These are phyloP conservation scores for Ephydatia muelleri DNA, from an alignment of 37 sponge, comb jelly and placozoan genomes.

Conservation along the genomic window DNA sequence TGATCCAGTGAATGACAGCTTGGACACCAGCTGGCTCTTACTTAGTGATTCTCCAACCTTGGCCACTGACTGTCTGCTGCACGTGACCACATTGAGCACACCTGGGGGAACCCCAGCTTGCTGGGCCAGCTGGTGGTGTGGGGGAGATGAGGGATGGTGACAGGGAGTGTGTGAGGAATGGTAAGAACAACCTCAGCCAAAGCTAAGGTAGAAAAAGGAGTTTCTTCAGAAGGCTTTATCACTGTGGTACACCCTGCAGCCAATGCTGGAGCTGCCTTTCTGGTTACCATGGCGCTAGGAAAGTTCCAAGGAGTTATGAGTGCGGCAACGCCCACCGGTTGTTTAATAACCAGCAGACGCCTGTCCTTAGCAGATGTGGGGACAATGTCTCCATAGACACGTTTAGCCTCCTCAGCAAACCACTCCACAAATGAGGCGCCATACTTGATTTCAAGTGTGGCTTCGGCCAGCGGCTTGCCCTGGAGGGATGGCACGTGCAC, in stretches of 20 bases:
- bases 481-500: slow-evolving; percentile 6
- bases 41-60: slow-evolving; percentile 56
- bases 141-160: not conserved
- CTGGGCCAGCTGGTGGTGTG: slow-evolving; percentile 45
- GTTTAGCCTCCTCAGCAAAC: slow-evolving; percentile 86
- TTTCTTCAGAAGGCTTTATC: slow-evolving; percentile 93
- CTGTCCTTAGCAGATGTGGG: slow-evolving; percentile 42
- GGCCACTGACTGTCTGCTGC: slow-evolving; percentile 39
- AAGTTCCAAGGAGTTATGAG: slow-evolving; percentile 97
- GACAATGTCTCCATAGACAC: slow-evolving; percentile 70
- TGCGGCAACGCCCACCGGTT: slow-evolving; percentile 90
- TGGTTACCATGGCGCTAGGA: slow-evolving; percentile 78
- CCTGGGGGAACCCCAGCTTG: slow-evolving; percentile 86
- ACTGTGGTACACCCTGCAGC: slow-evolving; percentile 92
- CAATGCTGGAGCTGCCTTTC: slow-evolving; percentile 90
- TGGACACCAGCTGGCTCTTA: slow-evolving; percentile 45
- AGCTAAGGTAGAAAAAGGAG: slow-evolving; percentile 86
- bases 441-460: slow-evolving; percentile 77
- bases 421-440: slow-evolving; percentile 87
- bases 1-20: slow-evolving; percentile 93
- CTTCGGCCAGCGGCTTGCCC: slow-evolving; percentile 89
- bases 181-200: slow-evolving; percentile 74
- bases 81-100: slow-evolving; percentile 91
- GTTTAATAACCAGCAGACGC: slow-evolving; percentile 52
- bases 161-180: too few relatives aligned